A percentile compares a stretch with the other conserved stretches of the same genome.
Conservation (phyloP, 2,113 vertebrate genomes). For the Machaerirhynchus nigripectus region DNA sequence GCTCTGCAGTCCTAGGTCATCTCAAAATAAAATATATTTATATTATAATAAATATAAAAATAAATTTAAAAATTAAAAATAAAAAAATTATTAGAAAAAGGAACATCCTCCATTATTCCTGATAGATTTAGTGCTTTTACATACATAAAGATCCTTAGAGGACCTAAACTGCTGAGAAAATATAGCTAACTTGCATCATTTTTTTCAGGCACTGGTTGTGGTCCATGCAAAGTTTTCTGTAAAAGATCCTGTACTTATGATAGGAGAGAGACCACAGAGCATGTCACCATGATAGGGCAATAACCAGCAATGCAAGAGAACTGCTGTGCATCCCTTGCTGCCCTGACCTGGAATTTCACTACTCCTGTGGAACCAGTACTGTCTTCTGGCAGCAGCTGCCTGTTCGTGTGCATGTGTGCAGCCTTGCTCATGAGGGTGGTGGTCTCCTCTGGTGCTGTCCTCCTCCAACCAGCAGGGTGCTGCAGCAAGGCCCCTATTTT, state of each 20-base stretch:
- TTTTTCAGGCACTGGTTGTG: neutral
- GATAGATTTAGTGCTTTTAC: neutral
- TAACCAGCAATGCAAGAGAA: neutral
- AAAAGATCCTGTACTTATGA: fast-evolving
- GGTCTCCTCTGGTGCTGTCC: neutral
- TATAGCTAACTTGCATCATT: neutral
- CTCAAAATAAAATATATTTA: no score
- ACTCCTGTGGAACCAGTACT: neutral
- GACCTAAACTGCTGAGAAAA: neutral
- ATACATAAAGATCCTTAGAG: neutral
- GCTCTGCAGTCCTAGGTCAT: neutral
- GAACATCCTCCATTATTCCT: neutral
- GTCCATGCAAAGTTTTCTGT: neutral
- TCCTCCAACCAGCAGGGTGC: neutral
- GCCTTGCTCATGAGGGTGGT: neutral
- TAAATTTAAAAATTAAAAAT: no score
- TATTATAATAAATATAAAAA: no score
- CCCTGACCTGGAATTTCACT: neutral
- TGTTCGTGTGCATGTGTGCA: fast-evolving
- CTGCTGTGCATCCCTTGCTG: neutral
- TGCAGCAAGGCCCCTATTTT: neutral
- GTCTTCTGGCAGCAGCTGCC: neutral
- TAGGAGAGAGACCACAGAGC: neutral
- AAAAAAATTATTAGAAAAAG: no score
- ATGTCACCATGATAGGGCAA: neutral